phyloP scores from a whole-genome alignment of 2,797 vertebrate genomes.

The Eremophila alpestris region DNA sequence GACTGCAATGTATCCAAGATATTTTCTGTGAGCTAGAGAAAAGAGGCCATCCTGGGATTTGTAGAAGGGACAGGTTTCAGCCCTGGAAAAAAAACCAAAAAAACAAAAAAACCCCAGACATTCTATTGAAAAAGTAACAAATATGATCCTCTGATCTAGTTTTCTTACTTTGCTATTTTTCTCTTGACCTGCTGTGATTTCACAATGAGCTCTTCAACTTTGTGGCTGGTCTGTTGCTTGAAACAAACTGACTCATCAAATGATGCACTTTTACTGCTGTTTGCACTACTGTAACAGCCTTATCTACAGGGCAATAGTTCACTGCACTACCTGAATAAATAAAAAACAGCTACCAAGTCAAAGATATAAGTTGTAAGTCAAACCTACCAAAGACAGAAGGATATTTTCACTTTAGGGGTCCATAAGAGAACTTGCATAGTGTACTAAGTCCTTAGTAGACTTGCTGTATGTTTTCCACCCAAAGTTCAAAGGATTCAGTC shows the following conservation, averaged over 20 bases:
- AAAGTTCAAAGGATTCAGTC: background rate
- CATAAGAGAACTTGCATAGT: background rate
- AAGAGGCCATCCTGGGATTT: constrained; percentile 17
- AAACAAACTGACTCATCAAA: constrained; percentile 56
- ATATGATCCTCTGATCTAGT: background rate
- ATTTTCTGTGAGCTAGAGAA: constrained; percentile 13
- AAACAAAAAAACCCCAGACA: background rate
- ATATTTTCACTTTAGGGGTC: background rate
- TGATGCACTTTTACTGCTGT: constrained; percentile 49
- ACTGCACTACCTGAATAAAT: background rate
- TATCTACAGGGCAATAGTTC: constrained; percentile 50
- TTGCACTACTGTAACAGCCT: constrained; percentile 19
- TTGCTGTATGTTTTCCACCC: background rate
- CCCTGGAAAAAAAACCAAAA: background rate
- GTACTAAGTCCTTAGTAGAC: background rate
- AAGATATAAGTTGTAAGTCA: background rate
- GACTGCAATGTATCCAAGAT: background rate
- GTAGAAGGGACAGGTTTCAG: background rate
- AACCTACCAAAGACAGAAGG: background rate
- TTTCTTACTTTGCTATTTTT: background rate
- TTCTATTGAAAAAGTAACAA: background rate
- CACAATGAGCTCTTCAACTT: background rate
- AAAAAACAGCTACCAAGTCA: background rate
- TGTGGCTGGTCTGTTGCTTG: constrained; percentile 25
- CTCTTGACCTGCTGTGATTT: constrained; percentile 21